phyloP scores from a whole-genome alignment of 53 echinoderm and acorn worm species.

The Stichopus horrens region DNA sequence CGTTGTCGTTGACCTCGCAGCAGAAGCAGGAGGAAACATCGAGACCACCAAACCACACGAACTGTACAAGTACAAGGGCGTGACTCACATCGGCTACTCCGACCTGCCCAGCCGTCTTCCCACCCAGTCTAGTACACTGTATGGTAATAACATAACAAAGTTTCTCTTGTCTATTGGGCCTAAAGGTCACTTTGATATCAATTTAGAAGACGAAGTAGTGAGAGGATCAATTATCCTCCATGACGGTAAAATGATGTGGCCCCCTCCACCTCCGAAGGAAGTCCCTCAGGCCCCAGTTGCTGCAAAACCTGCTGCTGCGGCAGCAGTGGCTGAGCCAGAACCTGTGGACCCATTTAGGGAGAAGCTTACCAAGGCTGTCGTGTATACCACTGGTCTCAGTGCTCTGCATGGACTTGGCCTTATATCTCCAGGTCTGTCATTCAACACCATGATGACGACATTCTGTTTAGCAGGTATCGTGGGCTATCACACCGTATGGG shows the following conservation, averaged over 20 bases:
- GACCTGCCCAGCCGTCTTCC: slow-evolving; percentile 96
- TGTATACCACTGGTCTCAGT: slow-evolving; percentile 80
- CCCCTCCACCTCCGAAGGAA: slow-evolving; percentile 95
- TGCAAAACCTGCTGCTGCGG: slow-evolving; percentile 51
- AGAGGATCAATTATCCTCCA: slow-evolving; percentile 88
- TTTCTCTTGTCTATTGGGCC: slow-evolving; percentile 85
- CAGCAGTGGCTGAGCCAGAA: slow-evolving; percentile 53
- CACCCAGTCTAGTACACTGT: slow-evolving; percentile 95
- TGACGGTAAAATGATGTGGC: slow-evolving; percentile 95
- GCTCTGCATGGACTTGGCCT: slow-evolving; percentile 79
- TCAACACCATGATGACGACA: slow-evolving; percentile 94
- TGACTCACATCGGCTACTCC: slow-evolving; percentile 91
- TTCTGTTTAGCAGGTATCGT: slow-evolving; percentile 91
- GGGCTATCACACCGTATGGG: slow-evolving; percentile 99
- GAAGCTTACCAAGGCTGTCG: slow-evolving; percentile 66
- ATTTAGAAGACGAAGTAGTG: slow-evolving; percentile 96
- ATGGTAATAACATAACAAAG: slow-evolving; percentile 96
- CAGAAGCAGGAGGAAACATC: slow-evolving; percentile 97
- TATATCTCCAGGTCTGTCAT: slow-evolving; percentile 80
- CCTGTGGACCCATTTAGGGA: slow-evolving; percentile 76
- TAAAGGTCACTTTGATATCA: slow-evolving; percentile 84
- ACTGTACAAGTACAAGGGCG: slow-evolving; percentile 88
- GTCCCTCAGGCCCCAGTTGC: slow-evolving; percentile 63
- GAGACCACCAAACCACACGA: slow-evolving; percentile 94
- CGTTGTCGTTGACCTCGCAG: slow-evolving; percentile 94